Evolutionary conservation across 2,888 invertebrate genomes (phyloP), one percentile per base, ranked within the genome.

Genomic region (Myopa testacea): DNA sequence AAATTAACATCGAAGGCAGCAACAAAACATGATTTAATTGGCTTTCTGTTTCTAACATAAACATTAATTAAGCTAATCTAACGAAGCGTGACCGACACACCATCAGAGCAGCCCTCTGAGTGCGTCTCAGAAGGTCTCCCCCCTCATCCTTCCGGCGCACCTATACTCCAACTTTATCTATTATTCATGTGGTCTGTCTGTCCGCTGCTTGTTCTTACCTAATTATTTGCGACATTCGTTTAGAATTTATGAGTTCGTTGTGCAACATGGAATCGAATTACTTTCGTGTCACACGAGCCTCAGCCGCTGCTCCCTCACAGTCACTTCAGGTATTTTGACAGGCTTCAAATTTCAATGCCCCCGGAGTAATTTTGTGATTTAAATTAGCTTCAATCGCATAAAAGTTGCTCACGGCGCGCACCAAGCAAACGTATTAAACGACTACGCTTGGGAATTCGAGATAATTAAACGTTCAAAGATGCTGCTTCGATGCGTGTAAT

Each of bases 381-480:
- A 45, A 45, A 45, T 45, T 45, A 45, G 45, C 45, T 45, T 6
- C 45, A 45, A 45, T 45, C 6, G 10, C 45, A 8, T 10, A 45
- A 45, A 45, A 10, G 6, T n/a, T n/a, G n/a, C n/a, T n/a, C n/a
- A n/a, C n/a, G n/a, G n/a, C n/a, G n/a, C n/a, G n/a, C n/a, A n/a
- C n/a, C n/a, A n/a, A n/a, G n/a, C n/a, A n/a, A n/a, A n/a, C n/a
- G n/a, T n/a, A n/a, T n/a, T n/a, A n/a, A 45, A 75, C 52, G 68
- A 60, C 68, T 38, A 16, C 60, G 34, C 58, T 75, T 19, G 69
- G 69, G 69, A 60, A 60, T 75, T 75, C 16, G 6, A 38, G 4
- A 38, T 75, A 69, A 69, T 75, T 50, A 69, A 75, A 34, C 26
- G 60, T 52, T 68, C 69, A 75, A 75, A 75, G 69, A 58, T 40